These are phyloP conservation scores for Catharus minimus DNA, from an alignment of 2,113 vertebrate species.

Conservation along the genomic window DNA sequence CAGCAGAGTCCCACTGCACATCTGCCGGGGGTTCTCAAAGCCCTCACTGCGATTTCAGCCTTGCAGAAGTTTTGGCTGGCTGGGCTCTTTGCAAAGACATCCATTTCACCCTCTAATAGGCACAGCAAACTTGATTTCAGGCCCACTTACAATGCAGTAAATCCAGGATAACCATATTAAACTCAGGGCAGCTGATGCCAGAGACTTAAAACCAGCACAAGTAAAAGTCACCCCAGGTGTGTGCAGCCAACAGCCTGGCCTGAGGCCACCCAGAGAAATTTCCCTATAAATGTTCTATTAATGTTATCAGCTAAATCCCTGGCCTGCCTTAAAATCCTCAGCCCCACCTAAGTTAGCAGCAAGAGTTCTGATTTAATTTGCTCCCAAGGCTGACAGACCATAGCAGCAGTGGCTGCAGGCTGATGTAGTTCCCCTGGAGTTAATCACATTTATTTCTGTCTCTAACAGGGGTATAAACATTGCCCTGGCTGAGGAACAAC, in stretches of 20 bases:
- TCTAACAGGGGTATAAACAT: neutral
- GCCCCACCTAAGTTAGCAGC: neutral
- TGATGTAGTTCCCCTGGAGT: neutral
- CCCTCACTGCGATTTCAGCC: neutral
- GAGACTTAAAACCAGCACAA: neutral
- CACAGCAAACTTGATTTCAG: slow-evolving; percentile 1
- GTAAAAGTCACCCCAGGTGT: neutral
- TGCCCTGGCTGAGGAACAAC: neutral
- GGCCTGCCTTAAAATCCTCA: neutral
- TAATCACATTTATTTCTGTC: neutral
- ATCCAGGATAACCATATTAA: slow-evolving; percentile 4
- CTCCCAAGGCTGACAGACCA: neutral
- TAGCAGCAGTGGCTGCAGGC: neutral
- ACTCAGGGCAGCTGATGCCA: neutral
- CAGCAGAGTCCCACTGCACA: neutral
- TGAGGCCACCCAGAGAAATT: slow-evolving; percentile 1
- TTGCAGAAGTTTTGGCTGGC: neutral
- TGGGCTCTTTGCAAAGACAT: neutral
- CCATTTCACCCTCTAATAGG: slow-evolving; percentile 6
- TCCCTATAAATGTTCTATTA: neutral
- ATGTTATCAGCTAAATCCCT: slow-evolving; percentile 12
- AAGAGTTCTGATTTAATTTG: neutral
- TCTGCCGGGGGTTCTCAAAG: neutral
- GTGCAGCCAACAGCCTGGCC: slow-evolving; percentile 1
- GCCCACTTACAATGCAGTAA: neutral